phyloP scores from a whole-genome alignment of 2,888 invertebrate species.

The Endotricha flammealis region DNA sequence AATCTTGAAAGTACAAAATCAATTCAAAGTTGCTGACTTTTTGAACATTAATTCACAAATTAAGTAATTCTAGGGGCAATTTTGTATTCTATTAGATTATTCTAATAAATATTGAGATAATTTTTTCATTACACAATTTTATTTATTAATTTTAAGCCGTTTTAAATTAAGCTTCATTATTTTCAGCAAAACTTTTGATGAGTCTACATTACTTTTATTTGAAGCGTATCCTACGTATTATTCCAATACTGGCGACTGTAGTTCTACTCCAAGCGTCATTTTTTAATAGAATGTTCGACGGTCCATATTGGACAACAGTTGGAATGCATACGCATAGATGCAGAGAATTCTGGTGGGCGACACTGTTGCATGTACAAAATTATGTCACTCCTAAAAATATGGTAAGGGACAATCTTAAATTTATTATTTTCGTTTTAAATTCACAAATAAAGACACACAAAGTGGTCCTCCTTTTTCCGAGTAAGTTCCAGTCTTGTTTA shows the following conservation, averaged over 20 bases:
- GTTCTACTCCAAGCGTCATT: conserved; percentile 47
- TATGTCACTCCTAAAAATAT: conserved; percentile 26
- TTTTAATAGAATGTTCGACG: conserved; percentile 39
- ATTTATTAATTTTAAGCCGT: conserved; percentile 7
- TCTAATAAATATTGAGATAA: no score
- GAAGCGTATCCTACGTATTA: conserved; percentile 45
- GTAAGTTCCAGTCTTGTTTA: no score
- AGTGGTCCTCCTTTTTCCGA: no score
- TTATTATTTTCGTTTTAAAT: background rate
- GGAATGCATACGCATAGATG: conserved; percentile 26
- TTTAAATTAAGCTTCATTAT: no score
- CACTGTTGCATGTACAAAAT: conserved; percentile 47
- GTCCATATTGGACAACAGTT: conserved; percentile 55
- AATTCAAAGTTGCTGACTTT: no score
- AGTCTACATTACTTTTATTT: conserved; percentile 52
- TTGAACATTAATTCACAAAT: no score
- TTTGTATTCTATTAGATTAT: no score
- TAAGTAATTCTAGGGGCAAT: no score
- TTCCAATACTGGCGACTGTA: conserved; percentile 41
- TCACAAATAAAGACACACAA: no score
- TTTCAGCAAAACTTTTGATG: conserved; percentile 30
- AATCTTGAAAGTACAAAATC: no score
- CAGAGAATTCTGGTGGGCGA: conserved; percentile 44
- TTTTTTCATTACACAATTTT: no score
- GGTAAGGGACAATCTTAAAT: conserved; percentile 28